Conservation (phyloP, 2,888 invertebrate genomes). For the Choristoneura rosaceana region DNA sequence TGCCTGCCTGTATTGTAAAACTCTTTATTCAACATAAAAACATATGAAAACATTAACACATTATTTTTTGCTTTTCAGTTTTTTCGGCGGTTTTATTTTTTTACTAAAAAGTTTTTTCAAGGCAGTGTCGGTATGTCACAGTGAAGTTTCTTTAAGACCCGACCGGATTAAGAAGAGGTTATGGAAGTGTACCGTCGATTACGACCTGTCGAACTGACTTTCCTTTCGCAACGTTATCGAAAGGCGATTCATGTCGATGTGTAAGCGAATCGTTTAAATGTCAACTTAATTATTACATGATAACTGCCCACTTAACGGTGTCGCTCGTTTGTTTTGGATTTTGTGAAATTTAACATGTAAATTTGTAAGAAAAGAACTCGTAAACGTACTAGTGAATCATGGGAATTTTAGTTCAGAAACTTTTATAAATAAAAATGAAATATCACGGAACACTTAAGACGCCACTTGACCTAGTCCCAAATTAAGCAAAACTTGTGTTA, state of each 20-base stretch:
- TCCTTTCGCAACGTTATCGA: slow-evolving; percentile 21
- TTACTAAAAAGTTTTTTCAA: too few relatives aligned
- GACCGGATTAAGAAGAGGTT: background rate
- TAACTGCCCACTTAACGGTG: background rate
- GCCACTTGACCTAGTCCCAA: too few relatives aligned
- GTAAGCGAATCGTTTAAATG: slow-evolving; percentile 22
- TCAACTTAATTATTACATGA: slow-evolving; percentile 32
- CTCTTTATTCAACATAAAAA: too few relatives aligned
- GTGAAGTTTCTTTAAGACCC: background rate
- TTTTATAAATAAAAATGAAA: too few relatives aligned
- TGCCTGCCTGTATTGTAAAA: too few relatives aligned
- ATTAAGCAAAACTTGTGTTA: too few relatives aligned
- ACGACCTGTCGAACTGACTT: slow-evolving; percentile 4
- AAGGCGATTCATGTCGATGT: slow-evolving; percentile 30
- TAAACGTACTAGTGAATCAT: background rate
- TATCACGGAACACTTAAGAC: too few relatives aligned
- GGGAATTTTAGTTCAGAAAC: too few relatives aligned
- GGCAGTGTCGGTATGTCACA: background rate
- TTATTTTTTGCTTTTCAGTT: too few relatives aligned
- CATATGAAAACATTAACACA: too few relatives aligned
- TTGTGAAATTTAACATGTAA: background rate
- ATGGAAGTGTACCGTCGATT: background rate
- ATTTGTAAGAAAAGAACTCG: background rate
- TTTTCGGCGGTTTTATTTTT: too few relatives aligned
- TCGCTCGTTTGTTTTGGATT: slow-evolving; percentile 13